phyloP scores from a whole-genome alignment of 2,888 invertebrate genomes.

The Argyresthia albistria region DNA sequence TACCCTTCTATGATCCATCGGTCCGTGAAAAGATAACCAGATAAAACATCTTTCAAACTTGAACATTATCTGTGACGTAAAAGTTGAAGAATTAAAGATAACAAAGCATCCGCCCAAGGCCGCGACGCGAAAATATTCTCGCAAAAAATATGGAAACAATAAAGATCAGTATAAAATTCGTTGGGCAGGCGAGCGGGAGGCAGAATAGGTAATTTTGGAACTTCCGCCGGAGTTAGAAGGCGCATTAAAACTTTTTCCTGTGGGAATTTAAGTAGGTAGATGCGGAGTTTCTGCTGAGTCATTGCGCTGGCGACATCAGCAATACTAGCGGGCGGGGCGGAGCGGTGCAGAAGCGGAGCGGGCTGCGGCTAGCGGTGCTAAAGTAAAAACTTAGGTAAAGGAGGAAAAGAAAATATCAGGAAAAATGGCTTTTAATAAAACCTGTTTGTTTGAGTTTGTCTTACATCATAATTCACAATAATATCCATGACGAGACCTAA shows the following conservation, averaged over 20 bases:
- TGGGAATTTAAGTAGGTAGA: conserved; percentile 11
- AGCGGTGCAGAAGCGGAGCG: too few relatives aligned
- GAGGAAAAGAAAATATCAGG: conserved; percentile 26
- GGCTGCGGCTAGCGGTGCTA: too few relatives aligned
- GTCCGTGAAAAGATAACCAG: not conserved
- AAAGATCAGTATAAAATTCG: conserved; percentile 32
- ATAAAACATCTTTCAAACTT: not conserved
- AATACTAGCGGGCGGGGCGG: too few relatives aligned
- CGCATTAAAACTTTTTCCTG: conserved; percentile 25
- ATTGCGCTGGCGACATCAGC: too few relatives aligned
- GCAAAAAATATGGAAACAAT: conserved; percentile 27
- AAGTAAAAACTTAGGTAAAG: too few relatives aligned
- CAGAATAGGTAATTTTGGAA: conserved; percentile 26
- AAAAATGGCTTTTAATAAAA: conserved; percentile 62
- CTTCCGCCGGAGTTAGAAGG: conserved; percentile 15
- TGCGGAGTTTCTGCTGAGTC: conserved; percentile 5
- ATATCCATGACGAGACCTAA: conserved; percentile 38
- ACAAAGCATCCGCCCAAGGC: conserved; percentile 22
- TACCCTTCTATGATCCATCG: not conserved
- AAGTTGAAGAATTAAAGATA: conserved; percentile 24
- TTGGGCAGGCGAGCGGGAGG: conserved; percentile 16
- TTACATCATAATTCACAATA: conserved; percentile 33
- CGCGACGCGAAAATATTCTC: conserved; percentile 20
- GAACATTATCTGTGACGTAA: not conserved
- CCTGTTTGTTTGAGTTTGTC: conserved; percentile 34